phyloP scores from a whole-genome alignment of 2,797 vertebrate genomes.

The Onychomys leucogaster region DNA sequence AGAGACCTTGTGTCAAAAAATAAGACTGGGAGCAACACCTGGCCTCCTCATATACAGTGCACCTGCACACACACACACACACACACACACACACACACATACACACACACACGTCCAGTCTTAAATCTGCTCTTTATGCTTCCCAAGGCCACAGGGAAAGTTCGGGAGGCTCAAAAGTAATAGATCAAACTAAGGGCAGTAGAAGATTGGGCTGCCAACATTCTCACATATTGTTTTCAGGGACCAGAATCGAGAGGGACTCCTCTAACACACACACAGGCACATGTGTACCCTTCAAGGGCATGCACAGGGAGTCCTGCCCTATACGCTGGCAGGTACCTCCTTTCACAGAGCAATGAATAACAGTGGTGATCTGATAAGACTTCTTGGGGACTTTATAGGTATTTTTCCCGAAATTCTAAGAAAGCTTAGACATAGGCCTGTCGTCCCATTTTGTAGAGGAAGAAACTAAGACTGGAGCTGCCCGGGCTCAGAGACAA shows the following conservation, averaged over 20 bases:
- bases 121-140: slow-evolving; percentile 17
- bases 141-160: slow-evolving; percentile 9
- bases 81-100: background rate
- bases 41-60: background rate
- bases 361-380: background rate
- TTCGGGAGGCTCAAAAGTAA: background rate
- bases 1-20: background rate
- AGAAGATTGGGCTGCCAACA: background rate
- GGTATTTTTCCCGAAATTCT: background rate
- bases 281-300: background rate
- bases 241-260: background rate
- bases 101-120: background rate
- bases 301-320: background rate
- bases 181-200: background rate
- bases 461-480: background rate
- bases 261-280: background rate
- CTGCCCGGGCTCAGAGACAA: background rate
- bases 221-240: background rate
- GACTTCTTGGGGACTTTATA: background rate
- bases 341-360: slow-evolving; percentile 16
- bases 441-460: slow-evolving; percentile 38
- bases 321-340: background rate
- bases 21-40: background rate
- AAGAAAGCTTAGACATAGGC: background rate
- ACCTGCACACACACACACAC: background rate